Conservation (phyloP, 2,113 vertebrate species). For the Istiophorus platypterus region DNA sequence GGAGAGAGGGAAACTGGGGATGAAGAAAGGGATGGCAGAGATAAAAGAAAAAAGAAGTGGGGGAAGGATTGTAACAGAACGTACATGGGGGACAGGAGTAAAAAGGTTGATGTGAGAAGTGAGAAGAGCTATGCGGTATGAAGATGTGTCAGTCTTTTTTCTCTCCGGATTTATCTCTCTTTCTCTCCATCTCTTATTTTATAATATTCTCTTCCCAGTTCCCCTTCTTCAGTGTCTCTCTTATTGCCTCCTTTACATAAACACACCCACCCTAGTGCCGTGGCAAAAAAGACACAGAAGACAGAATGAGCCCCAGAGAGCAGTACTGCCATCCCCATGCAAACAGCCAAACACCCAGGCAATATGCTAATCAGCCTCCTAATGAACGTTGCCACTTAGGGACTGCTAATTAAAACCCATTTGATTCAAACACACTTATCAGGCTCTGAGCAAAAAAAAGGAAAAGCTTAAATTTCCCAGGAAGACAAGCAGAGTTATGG, state of each 20-base stretch:
- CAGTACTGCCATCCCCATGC: conserved; percentile 16
- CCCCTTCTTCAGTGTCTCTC: not conserved
- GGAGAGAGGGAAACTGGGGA: conserved; percentile 33
- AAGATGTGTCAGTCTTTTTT: not conserved
- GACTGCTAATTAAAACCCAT: conserved; percentile 77
- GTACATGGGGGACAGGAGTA: not conserved
- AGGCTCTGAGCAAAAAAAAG: conserved; percentile 37
- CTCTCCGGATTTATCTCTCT: conserved; percentile 8
- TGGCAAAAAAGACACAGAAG: conserved; percentile 5
- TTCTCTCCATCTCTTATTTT: not conserved
- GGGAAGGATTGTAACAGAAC: not conserved
- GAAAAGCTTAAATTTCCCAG: conserved; percentile 58
- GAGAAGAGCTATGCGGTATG: not conserved
- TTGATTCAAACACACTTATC: conserved; percentile 74
- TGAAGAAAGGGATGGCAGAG: conserved; percentile 21
- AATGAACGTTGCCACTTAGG: conserved; percentile 74
- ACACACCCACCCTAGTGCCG: rapidly evolving
- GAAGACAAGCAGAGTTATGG: conserved; percentile 74
- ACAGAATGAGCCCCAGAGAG: conserved; percentile 42
- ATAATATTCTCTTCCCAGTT: not conserved
- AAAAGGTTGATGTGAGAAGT: not conserved
- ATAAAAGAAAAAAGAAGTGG: not conserved
- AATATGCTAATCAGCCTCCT: conserved; percentile 74
- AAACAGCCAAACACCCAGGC: conserved; percentile 21
- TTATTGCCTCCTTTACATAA: not conserved